Conservation (phyloP, 2,113 vertebrate genomes). For the Raja brachyura region DNA sequence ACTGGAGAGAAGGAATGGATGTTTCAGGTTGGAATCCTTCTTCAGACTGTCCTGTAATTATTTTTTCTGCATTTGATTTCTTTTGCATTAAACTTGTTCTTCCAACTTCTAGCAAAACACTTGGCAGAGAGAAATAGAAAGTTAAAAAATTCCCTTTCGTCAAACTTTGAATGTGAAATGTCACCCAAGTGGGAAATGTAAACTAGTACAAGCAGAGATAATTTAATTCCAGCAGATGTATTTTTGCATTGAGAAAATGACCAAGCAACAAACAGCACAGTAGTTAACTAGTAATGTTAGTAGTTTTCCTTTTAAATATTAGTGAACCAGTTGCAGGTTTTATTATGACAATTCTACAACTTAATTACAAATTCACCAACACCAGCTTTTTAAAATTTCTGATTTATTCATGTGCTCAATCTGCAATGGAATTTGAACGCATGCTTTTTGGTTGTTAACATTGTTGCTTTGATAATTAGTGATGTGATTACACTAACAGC, state of each 20-base stretch:
- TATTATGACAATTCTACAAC: not conserved
- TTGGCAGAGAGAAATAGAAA: not conserved
- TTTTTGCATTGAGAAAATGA: too few relatives aligned
- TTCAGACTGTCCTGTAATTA: not conserved
- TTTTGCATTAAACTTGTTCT: not conserved
- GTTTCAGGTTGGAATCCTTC: too few relatives aligned
- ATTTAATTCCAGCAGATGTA: not conserved
- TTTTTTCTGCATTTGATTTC: not conserved
- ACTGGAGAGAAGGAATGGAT: too few relatives aligned
- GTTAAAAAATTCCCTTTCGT: not conserved
- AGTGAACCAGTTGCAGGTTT: not conserved
- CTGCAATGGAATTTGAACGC: not conserved
- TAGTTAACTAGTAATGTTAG: not conserved
- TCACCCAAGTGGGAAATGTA: not conserved
- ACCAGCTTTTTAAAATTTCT: not conserved
- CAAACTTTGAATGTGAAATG: not conserved
- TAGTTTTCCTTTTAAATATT: not conserved
- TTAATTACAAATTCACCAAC: not conserved
- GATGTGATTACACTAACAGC: not conserved
- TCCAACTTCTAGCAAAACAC: not conserved
- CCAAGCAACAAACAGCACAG: too few relatives aligned
- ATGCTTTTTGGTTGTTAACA: not conserved
- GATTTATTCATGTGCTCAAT: not conserved
- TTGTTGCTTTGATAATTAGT: not conserved
- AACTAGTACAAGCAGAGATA: not conserved